A percentile compares a stretch with the other conserved stretches of the same genome.
phyloP scores from a whole-genome alignment of 1,140 invertebrate genomes.

The Bombus polaris region DNA sequence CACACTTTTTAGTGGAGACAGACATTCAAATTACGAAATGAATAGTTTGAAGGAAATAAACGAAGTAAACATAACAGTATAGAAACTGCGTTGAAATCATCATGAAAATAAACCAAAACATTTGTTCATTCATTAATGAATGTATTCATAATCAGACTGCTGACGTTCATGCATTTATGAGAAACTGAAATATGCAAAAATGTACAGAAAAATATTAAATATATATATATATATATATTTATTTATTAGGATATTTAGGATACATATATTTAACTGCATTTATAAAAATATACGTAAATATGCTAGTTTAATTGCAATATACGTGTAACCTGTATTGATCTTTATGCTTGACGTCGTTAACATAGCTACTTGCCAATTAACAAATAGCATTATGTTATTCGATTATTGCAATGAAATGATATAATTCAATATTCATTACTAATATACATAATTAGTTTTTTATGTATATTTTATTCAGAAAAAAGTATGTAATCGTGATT shows the following conservation, averaged over 20 bases:
- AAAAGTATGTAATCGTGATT: background rate
- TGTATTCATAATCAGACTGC: background rate
- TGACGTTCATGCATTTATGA: background rate
- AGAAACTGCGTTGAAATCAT: no score
- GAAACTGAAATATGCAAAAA: background rate
- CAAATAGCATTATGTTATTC: background rate
- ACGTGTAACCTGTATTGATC: background rate
- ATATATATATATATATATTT: no score
- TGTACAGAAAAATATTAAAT: background rate
- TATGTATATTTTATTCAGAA: background rate
- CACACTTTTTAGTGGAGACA: background rate
- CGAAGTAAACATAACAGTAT: background rate
- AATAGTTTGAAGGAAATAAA: background rate
- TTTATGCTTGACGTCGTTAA: background rate
- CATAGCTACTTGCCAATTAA: background rate
- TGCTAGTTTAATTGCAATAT: background rate
- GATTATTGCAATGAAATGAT: background rate
- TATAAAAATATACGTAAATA: background rate
- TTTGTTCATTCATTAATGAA: background rate
- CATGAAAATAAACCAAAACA: background rate
- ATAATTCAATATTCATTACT: background rate
- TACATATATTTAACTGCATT: no score
- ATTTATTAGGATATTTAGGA: background rate
- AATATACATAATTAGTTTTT: background rate
- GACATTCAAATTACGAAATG: slow-evolving; percentile 1